These are phyloP conservation scores for Labrus mixtus DNA, from an alignment of 2,113 vertebrate genomes.

Conservation along the genomic window DNA sequence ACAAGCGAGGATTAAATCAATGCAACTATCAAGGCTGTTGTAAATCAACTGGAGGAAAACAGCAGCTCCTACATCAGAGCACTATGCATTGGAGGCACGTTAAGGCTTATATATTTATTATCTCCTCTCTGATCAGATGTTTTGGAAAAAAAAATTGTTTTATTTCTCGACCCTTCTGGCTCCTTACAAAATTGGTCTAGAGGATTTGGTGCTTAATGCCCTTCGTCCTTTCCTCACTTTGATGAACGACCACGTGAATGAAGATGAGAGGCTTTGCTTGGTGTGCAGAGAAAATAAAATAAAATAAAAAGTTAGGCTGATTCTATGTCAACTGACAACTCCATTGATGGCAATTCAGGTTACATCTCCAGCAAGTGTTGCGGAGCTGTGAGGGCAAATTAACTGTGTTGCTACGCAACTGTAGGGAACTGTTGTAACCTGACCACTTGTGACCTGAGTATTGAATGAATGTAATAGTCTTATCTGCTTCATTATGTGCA, in stretches of 20 bases:
- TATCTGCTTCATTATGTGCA: constrained; percentile 3
- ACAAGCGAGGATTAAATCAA: constrained; percentile 10
- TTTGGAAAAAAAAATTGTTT: not conserved
- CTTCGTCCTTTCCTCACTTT: constrained; percentile 28
- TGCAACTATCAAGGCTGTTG: not conserved
- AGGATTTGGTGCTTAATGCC: constrained; percentile 17
- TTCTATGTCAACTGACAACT: constrained; percentile 32
- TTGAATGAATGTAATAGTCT: constrained; percentile 9
- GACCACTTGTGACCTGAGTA: constrained; percentile 30
- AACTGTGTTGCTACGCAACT: constrained; percentile 45
- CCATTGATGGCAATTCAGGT: constrained; percentile 25
- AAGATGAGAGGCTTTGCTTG: not conserved
- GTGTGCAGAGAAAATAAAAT: constrained; percentile 3
- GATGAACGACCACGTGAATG: constrained; percentile 9
- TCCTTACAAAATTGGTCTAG: constrained; percentile 16
- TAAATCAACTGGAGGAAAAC: constrained; percentile 11
- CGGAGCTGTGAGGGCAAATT: constrained; percentile 31
- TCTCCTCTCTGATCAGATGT: not conserved
- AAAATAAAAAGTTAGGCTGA: not conserved
- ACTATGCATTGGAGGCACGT: not conserved
- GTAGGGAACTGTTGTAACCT: constrained; percentile 12
- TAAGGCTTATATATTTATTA: constrained; percentile 18
- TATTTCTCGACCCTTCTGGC: not conserved
- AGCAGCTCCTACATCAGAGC: constrained; percentile 21
- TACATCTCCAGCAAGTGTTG: constrained; percentile 11